Evolutionary conservation across 2,888 invertebrate species (phyloP), one percentile per base, ranked within the genome.

Genomic region (Noctua pronuba): DNA sequence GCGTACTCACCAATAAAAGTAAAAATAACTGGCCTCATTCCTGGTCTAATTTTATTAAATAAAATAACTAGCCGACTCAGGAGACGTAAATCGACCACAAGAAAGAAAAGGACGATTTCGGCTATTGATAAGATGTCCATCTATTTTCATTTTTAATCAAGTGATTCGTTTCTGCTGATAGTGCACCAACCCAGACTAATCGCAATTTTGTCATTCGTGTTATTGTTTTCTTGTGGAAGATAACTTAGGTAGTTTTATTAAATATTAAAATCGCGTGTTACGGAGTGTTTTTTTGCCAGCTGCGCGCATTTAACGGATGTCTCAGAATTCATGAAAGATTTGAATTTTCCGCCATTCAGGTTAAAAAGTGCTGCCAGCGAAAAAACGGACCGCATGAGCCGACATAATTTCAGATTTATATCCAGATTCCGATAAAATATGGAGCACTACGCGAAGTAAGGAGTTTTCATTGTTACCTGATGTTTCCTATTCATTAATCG

Each of bases 91-190:
- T n/a, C 52, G 21, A 66, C 69, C n/a, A 52, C 65, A 73, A 72
- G 55, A 67, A 52, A 67, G 41, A 52, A 65, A 66, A 38, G 58
- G 21, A 62, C 35, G 16, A 41, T 6, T 60, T 58, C 28, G 58
- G 28, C 7, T 58, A 28, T 55, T 52, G 62, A 69, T 65, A 77
- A 60, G 41, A 7, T 2, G 16, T 21, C 7, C 18, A 72, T 80
- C 64, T 16, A 55, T 75, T 75, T 75, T 71, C 28, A 58, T 13
- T 55, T 55, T 67, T 66, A 85, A 86, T 85, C 55, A 70, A 64
- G 69, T 55, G 58, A 83, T 86, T 86, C 77, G 85, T 80, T 85
- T 75, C 86, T 41, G 46, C 64, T 65, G 74, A 77, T 77, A 58
- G 0, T 44, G 24, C 2, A 24, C 10, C 21, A 18, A 7, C 24